These are phyloP conservation scores for Heliconius congener DNA, from an alignment of 1,140 invertebrate species.

Conservation along the genomic window DNA sequence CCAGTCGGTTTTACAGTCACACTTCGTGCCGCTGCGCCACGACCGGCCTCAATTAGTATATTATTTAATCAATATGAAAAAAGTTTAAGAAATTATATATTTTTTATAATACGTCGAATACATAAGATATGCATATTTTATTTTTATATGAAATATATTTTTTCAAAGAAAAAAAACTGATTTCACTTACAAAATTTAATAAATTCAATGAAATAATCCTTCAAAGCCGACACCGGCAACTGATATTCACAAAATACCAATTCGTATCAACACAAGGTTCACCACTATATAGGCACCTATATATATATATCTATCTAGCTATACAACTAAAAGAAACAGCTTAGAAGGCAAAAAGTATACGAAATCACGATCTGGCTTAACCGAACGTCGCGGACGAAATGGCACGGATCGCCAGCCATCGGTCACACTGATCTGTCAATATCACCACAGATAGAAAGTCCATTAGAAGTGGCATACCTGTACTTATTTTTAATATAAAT, in stretches of 20 bases:
- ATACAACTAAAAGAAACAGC: too few relatives aligned
- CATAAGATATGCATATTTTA: too few relatives aligned
- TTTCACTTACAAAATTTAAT: not conserved
- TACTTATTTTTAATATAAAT: not conserved
- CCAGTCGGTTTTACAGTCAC: too few relatives aligned
- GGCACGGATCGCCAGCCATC: constrained; percentile 52
- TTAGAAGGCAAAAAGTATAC: not conserved
- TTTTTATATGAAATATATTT: not conserved
- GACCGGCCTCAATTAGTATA: too few relatives aligned
- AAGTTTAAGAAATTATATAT: too few relatives aligned
- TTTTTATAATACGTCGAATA: too few relatives aligned
- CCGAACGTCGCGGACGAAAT: constrained; percentile 46
- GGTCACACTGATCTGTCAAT: constrained; percentile 46
- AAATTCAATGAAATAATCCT: not conserved
- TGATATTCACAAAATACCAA: constrained; percentile 16
- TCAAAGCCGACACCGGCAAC: not conserved
- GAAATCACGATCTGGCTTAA: constrained; percentile 38
- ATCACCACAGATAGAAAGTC: constrained; percentile 17
- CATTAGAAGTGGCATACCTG: not conserved
- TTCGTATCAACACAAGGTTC: not conserved
- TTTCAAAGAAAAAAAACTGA: not conserved
- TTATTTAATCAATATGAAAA: not conserved
- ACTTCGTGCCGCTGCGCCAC: too few relatives aligned
- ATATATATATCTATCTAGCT: too few relatives aligned
- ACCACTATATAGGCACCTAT: not conserved